These are phyloP conservation scores for Eupithecia dodoneata DNA, from an alignment of 2,888 invertebrate species.

Conservation along the genomic window DNA sequence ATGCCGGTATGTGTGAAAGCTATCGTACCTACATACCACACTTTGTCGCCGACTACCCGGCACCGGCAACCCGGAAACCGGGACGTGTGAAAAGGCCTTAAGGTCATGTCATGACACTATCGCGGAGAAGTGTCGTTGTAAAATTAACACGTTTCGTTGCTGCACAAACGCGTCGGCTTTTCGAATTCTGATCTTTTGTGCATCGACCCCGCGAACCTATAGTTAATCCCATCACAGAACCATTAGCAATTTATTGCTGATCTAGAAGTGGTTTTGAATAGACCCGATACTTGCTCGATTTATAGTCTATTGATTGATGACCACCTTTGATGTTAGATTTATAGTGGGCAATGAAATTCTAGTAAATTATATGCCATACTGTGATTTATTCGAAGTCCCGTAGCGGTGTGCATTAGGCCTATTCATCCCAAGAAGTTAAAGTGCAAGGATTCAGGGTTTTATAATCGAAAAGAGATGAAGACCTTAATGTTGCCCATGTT, in stretches of 20 bases:
- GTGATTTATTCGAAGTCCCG: slow-evolving; percentile 6
- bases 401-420: slow-evolving; percentile 4
- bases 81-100: neutral
- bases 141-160: neutral
- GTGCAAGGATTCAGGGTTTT: neutral
- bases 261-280: slow-evolving; percentile 36
- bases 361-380: slow-evolving; percentile 12
- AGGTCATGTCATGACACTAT: neutral
- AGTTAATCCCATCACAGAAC: slow-evolving; percentile 29
- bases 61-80: too few relatives aligned
- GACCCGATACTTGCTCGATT: slow-evolving; percentile 13
- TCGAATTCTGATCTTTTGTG: neutral
- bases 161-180: slow-evolving; percentile 4
- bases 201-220: slow-evolving; percentile 1
- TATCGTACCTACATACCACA: too few relatives aligned
- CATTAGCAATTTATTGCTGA: slow-evolving; percentile 31
- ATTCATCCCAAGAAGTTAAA: slow-evolving; percentile 4
- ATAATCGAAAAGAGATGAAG: neutral
- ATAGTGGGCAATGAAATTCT: slow-evolving; percentile 15
- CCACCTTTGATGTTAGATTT: slow-evolving; percentile 19
- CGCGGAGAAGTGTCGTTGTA: neutral
- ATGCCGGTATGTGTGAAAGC: too few relatives aligned
- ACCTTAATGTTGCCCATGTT: neutral
- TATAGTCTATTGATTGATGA: slow-evolving; percentile 15
- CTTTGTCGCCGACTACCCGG: too few relatives aligned